These are phyloP conservation scores for Ceratitis capitata DNA, from an alignment of 1,140 invertebrate genomes.

Conservation along the genomic window DNA sequence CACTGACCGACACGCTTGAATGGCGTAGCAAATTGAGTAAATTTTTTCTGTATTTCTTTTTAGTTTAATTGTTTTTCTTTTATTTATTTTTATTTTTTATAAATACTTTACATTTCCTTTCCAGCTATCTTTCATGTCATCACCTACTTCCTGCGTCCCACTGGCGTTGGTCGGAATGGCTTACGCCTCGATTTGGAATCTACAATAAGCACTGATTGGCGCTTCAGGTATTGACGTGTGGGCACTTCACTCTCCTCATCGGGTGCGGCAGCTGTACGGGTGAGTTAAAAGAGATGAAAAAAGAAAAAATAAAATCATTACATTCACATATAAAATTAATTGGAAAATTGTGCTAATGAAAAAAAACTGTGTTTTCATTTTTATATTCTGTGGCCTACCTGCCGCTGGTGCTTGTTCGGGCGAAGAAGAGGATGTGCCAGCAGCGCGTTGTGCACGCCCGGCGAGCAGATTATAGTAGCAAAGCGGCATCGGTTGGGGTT, in stretches of 20 bases:
- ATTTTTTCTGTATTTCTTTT: background rate
- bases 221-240: constrained; percentile 79
- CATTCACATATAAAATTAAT: constrained; percentile 10
- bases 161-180: constrained; percentile 68
- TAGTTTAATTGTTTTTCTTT: background rate
- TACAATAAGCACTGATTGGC: constrained; percentile 83
- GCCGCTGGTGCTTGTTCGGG: constrained; percentile 61
- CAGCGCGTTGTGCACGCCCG: constrained; percentile 57
- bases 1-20: background rate
- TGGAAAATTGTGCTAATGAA: constrained; percentile 7
- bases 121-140: background rate
- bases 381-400: constrained; percentile 44
- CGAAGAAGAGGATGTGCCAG: constrained; percentile 59
- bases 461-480: constrained; percentile 63
- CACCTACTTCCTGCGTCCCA: constrained; percentile 46
- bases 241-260: constrained; percentile 87
- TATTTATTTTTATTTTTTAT: background rate
- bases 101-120: too few relatives aligned
- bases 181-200: constrained; percentile 84
- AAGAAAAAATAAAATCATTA: too few relatives aligned
- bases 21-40: constrained; percentile 27
- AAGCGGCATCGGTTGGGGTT: constrained; percentile 61
- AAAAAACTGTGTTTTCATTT: background rate
- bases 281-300: background rate
- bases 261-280: constrained; percentile 67